Conservation (phyloP, 2,797 vertebrate species). For the Cossypha caffra region DNA sequence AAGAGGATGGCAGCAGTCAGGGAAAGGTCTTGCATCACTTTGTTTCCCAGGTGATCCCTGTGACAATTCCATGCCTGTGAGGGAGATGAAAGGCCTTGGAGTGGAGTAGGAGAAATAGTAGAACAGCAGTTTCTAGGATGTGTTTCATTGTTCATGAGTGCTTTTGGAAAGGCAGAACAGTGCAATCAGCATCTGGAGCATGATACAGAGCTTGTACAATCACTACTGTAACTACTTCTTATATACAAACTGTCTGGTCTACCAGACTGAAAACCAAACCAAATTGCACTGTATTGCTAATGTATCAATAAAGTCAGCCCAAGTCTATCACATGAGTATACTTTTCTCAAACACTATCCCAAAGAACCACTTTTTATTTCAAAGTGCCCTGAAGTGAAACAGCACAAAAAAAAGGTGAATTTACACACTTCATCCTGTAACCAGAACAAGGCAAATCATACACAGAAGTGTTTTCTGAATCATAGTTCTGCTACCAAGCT, state of each 20-base stretch:
- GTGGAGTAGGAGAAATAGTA: not conserved
- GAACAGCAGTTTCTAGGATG: not conserved
- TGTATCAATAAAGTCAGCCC: not conserved
- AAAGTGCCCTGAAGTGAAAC: not conserved
- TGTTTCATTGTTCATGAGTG: not conserved
- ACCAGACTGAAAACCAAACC: not conserved
- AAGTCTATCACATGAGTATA: not conserved
- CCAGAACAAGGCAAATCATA: not conserved
- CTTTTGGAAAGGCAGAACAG: not conserved
- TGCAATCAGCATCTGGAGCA: not conserved
- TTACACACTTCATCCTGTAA: not conserved
- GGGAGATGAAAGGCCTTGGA: not conserved
- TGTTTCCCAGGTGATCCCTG: not conserved
- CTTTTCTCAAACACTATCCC: not conserved
- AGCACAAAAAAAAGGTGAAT: not conserved
- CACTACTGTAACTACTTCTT: not conserved
- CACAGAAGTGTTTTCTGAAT: not conserved
- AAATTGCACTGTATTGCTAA: not conserved
- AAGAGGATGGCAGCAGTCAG: not conserved
- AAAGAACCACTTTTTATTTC: not conserved
- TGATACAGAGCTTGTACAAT: not conserved
- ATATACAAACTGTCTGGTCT: not conserved
- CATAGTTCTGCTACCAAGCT: not conserved
- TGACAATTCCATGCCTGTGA: not conserved
- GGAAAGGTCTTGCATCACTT: not conserved